Evolutionary conservation across 2,113 vertebrate genomes (phyloP).

Genomic region (Lamprotornis superbus): DNA sequence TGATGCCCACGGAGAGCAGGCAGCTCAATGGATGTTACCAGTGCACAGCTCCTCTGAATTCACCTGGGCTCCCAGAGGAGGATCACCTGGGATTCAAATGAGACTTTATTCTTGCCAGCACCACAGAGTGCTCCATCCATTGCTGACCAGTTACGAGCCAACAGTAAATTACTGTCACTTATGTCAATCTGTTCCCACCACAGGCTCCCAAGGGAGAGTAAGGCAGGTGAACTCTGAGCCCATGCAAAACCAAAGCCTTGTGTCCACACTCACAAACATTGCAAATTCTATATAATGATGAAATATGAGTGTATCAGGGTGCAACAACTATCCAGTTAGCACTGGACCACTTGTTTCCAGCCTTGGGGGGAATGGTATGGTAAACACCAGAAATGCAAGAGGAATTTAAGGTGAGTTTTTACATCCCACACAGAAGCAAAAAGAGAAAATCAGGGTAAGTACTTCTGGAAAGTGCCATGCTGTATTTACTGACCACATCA

Average conservation of each 20-base stretch:
- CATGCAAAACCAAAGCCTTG: neutral
- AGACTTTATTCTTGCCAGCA: neutral
- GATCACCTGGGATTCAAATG: neutral
- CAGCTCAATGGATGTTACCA: neutral
- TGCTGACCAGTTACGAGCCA: neutral
- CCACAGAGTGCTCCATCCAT: neutral
- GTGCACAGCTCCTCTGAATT: neutral
- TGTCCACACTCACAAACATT: neutral
- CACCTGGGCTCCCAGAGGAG: neutral
- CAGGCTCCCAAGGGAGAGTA: neutral
- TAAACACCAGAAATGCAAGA: neutral
- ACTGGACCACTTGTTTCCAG: neutral
- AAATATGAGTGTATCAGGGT: neutral
- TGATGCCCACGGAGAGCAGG: neutral
- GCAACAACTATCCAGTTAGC: neutral
- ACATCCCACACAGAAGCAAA: neutral
- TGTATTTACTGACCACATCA: neutral
- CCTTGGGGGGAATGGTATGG: neutral
- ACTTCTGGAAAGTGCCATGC: neutral
- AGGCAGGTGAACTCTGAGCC: neutral
- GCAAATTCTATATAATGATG: neutral
- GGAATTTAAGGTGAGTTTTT: constrained; percentile 13
- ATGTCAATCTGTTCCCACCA: neutral
- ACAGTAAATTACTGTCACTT: neutral
- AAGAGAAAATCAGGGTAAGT: neutral